A percentile compares a stretch with the other conserved stretches of the same genome.
phyloP scores from a whole-genome alignment of 2,113 vertebrate species.

The Steatornis caripensis region DNA sequence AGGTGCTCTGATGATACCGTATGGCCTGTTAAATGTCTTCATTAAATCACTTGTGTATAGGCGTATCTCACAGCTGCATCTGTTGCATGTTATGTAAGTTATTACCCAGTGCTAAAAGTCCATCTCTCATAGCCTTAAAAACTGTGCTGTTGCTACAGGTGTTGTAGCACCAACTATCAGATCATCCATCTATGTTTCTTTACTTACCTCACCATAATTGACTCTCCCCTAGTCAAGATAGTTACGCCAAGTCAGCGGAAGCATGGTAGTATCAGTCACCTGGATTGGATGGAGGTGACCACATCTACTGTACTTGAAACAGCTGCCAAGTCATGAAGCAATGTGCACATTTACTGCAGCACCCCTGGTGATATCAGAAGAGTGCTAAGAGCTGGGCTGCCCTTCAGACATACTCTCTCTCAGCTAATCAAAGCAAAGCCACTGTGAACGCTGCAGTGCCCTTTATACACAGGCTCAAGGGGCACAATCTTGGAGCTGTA shows the following conservation, averaged over 20 bases:
- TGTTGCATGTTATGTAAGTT: not conserved
- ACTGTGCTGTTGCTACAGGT: not conserved
- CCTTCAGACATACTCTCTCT: not conserved
- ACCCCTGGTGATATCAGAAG: not conserved
- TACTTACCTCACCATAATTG: slow-evolving; percentile 65
- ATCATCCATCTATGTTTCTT: slow-evolving; percentile 22
- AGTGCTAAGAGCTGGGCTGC: not conserved
- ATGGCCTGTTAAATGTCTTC: not conserved
- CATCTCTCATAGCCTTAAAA: not conserved
- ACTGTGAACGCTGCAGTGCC: not conserved
- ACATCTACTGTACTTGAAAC: not conserved
- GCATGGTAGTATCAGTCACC: slow-evolving; percentile 3
- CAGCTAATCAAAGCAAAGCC: not conserved
- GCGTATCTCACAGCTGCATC: not conserved
- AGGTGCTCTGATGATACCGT: not conserved
- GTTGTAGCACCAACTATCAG: not conserved
- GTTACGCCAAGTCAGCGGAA: slow-evolving; percentile 51
- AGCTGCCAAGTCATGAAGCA: slow-evolving; percentile 25
- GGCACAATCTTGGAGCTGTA: not conserved
- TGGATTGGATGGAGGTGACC: slow-evolving; percentile 36
- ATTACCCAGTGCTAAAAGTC: not conserved
- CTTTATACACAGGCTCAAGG: not conserved
- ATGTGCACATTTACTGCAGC: not conserved
- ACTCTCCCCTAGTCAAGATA: slow-evolving; percentile 53
- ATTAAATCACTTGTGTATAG: not conserved